phyloP scores from a whole-genome alignment of 2,113 vertebrate species.

The Labrus mixtus region DNA sequence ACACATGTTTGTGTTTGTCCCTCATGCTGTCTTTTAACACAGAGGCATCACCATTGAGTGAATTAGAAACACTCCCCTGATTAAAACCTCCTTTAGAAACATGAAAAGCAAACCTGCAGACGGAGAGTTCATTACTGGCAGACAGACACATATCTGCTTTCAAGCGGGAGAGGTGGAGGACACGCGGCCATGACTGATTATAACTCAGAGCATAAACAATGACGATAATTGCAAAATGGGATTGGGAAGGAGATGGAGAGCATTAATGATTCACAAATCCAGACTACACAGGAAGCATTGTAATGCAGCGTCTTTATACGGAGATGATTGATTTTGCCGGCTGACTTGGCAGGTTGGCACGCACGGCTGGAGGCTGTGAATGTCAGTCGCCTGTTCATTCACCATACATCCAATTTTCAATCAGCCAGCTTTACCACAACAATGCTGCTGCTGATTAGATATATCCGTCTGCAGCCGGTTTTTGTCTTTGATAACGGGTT shows the following conservation, averaged over 20 bases:
- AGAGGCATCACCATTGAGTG: slow-evolving; percentile 12
- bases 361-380: slow-evolving; percentile 32
- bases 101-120: slow-evolving; percentile 51
- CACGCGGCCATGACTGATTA: slow-evolving; percentile 39
- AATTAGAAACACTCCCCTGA: slow-evolving; percentile 36
- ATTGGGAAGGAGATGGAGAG: slow-evolving; percentile 43
- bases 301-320: slow-evolving; percentile 33
- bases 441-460: slow-evolving; percentile 11
- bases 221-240: slow-evolving; percentile 49
- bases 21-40: background rate
- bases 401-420: background rate
- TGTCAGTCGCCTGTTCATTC: slow-evolving; percentile 23
- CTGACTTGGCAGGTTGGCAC: slow-evolving; percentile 37
- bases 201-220: slow-evolving; percentile 59
- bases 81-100: slow-evolving; percentile 31
- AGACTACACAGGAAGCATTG: slow-evolving; percentile 43
- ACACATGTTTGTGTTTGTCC: background rate
- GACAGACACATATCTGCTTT: slow-evolving; percentile 54
- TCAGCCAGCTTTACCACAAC: background rate
- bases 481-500: background rate
- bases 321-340: slow-evolving; percentile 45
- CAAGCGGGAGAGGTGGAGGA: slow-evolving; percentile 38
- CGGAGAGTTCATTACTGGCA: slow-evolving; percentile 53
- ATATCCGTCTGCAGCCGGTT: background rate
- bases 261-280: slow-evolving; percentile 54